Percentiles rank a stretch among this genome's conserved stretches.
phyloP scores from a whole-genome alignment of 2,888 invertebrate genomes.

The Sinelater perroti region DNA sequence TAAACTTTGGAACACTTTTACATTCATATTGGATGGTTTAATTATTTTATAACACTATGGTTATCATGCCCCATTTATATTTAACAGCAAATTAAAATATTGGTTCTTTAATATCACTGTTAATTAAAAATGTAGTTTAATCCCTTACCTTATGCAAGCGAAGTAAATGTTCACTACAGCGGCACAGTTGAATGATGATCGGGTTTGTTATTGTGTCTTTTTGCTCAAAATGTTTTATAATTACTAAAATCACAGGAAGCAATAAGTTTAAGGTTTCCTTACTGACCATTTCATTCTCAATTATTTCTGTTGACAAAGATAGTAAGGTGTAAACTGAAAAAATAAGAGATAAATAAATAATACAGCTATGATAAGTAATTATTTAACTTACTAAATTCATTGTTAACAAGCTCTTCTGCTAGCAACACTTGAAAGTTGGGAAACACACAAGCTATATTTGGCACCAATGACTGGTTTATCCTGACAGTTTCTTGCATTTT shows the following conservation, averaged over 20 bases:
- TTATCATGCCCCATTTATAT: too few species aligned
- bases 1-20: too few species aligned
- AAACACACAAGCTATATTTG: neutral
- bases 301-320: neutral
- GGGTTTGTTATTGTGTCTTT: neutral
- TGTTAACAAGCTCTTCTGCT: neutral
- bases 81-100: too few species aligned
- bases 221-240: neutral
- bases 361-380: neutral
- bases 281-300: neutral
- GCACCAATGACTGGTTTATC: neutral
- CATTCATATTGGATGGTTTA: too few species aligned
- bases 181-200: neutral
- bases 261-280: neutral
- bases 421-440: neutral
- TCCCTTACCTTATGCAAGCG: neutral
- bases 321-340: neutral
- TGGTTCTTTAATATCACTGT: too few species aligned
- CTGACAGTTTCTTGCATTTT: neutral
- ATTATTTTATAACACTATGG: too few species aligned
- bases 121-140: too few species aligned
- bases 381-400: constrained; percentile 4
- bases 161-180: neutral
- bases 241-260: neutral
- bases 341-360: neutral